Base-by-base conservation (phyloP, 2,888 invertebrate species). In the Caenorhabditis afra region DNA sequence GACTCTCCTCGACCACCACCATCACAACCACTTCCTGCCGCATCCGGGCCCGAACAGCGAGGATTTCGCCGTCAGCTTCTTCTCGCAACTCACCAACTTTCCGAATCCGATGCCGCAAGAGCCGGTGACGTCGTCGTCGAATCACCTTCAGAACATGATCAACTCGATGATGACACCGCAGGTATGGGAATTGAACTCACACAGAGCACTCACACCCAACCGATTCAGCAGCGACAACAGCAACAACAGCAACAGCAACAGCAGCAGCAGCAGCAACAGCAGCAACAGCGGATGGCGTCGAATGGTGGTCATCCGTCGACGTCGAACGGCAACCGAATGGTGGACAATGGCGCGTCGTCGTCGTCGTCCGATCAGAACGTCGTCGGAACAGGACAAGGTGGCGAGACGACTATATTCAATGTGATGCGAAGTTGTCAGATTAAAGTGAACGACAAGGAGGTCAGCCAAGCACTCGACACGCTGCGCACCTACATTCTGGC, bases 401-500 rank as follows among this genome's bases (percentile, higher is more conserved):
- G 41, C 41, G 41, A 37, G 14, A 52, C 37, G 5, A 73, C 18
- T 18, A 37, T 74, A 4, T 35, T 22, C 18, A 65, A 49, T 50
- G 57, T 67, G 39, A 52, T 75, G 50, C 18, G 44, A 47, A 77
- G 68, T 61, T 77, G 77, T 55, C 58, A 73, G 35, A 65, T 73
- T 12, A 49, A 65, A 29, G 68, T 77, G 2, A 35, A 37, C 0
- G 70, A 70, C 12, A 73, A 64, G 57, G 73, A 81, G 39, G 52
- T 79, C 1, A 61, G 74, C 20, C 62, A 57, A 14, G 84, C 84
- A 5, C 29, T 84, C 11, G 79, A 84, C 61, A 75, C 76, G 0
- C 20, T 84, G 2, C 50, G 82, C 1, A 11, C 66, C 0, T 82
- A 58, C 58, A 82, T 82, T 65, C 29, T 82, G 22, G 47, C 55